A percentile compares a stretch with the other conserved stretches of the same genome.
Evolutionary conservation across 2,888 invertebrate species (phyloP).

Genomic region (Agelastica alni): DNA sequence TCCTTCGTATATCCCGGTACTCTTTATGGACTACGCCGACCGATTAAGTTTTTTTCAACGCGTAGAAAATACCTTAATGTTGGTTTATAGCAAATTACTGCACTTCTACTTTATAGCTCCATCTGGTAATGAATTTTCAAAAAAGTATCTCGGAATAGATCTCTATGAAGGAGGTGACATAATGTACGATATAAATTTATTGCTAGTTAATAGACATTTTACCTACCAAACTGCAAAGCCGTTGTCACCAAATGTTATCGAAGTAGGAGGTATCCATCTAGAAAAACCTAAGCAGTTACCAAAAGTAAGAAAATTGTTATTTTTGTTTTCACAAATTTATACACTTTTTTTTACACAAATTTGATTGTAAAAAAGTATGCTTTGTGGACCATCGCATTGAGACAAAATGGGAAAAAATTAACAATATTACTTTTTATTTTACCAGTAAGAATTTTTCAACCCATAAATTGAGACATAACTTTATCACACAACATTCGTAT

Average conservation of each 20-base stretch:
- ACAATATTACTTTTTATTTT: no score
- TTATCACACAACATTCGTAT: no score
- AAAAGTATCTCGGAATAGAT: slow-evolving; percentile 45
- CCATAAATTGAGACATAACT: no score
- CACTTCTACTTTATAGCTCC: slow-evolving; percentile 36
- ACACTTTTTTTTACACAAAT: no score
- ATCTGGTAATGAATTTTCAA: slow-evolving; percentile 40
- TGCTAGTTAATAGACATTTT: slow-evolving; percentile 58
- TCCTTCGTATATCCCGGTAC: slow-evolving; percentile 58
- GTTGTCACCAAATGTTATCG: slow-evolving; percentile 57
- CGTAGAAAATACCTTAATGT: slow-evolving; percentile 55
- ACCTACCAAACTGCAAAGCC: slow-evolving; percentile 56
- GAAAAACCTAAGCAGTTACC: slow-evolving; percentile 42
- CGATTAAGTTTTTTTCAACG: slow-evolving; percentile 51
- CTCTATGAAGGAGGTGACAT: slow-evolving; percentile 51
- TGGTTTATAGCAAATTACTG: slow-evolving; percentile 34
- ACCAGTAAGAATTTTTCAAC: no score
- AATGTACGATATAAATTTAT: slow-evolving; percentile 56
- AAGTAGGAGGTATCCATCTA: slow-evolving; percentile 62
- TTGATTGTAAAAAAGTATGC: no score
- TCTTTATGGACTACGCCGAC: slow-evolving; percentile 53
- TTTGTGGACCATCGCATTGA: no score
- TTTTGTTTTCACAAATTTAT: no score
- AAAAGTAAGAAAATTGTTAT: slow-evolving; percentile 8
- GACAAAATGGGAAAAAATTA: no score